Evolutionary conservation across 2,113 vertebrate species (phyloP), one percentile per base, ranked within the genome.

Genomic region (Microtus oregoni): DNA sequence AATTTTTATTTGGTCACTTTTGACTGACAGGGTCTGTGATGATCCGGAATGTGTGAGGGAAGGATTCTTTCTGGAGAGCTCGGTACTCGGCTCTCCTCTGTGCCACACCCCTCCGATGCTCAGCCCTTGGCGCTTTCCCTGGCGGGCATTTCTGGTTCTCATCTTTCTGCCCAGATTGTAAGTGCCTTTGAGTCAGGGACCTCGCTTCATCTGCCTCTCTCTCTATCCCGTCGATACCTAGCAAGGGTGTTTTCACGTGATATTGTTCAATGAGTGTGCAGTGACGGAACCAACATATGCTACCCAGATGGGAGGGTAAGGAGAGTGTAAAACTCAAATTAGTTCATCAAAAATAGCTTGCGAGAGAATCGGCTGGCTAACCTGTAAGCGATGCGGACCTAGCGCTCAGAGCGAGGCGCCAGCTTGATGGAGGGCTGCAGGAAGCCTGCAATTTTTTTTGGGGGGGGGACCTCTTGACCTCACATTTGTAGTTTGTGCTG

Each of bases 251-350:
- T 97, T 97, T 95, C 87, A 52, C 38, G 83, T 95, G 92, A 70
- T 96, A 89, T 94, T 96, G 92, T 86, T 93, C 92, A 96, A 79
- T 96, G 94, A 93, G 73, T 82, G 94, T 96, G 96, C 89, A 95
- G 89, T 92, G 88, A 92, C 89, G 75, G 72, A 95, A 96, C 89
- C 94, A 97, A 97, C 93, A 97, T 96, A 96, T 98, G 97, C 89
- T 95, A 90, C 90, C 96, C 95, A 96, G 96, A 96, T 97, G 97
- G 96, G 87, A 97, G 85, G 76, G 73, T 89, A 78, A 95, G 96
- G 78, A 95, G 91, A 87, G 89, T 96, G 94, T 95, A 95, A 97
- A 97, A 95, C 96, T 96, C 81, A 96, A 95, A 96, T 98, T 96
- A 96, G 96, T 96, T 96, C 65, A 95, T 93, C 73, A 93, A 94